A percentile compares a stretch with the other conserved stretches of the same genome.
phyloP scores from a whole-genome alignment of 2,888 invertebrate species.

The Leptothorax acervorum region DNA sequence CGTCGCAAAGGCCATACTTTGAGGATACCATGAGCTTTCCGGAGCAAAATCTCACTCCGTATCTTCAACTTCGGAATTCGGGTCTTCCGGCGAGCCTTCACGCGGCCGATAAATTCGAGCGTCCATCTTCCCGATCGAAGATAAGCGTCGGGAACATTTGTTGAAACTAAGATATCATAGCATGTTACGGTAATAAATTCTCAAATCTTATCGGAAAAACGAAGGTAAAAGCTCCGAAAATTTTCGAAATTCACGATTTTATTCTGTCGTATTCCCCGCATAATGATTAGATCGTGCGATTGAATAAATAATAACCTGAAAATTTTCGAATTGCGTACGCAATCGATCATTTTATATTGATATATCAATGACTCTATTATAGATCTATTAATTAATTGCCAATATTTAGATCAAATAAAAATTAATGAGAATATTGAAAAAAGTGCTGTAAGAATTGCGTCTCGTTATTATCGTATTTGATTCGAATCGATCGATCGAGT shows the following conservation, averaged over 20 bases:
- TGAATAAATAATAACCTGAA: no score
- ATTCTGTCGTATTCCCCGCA: background rate
- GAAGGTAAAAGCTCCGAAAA: background rate
- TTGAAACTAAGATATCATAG: background rate
- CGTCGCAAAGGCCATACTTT: slow-evolving; percentile 79
- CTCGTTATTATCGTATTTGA: background rate
- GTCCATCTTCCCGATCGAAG: background rate
- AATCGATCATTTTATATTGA: no score
- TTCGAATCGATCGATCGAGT: background rate
- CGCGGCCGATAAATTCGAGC: slow-evolving; percentile 8
- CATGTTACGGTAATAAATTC: background rate
- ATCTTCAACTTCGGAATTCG: no score
- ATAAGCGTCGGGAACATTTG: background rate
- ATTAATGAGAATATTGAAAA: background rate
- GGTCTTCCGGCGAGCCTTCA: background rate
- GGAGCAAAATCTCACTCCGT: slow-evolving; percentile 17
- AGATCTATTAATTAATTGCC: background rate
- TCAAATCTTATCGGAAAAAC: background rate
- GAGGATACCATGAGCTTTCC: slow-evolving; percentile 65
- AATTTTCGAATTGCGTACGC: no score
- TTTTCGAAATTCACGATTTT: background rate
- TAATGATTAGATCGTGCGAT: background rate
- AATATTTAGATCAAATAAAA: background rate
- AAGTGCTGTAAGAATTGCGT: background rate
- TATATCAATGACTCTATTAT: background rate